Conservation (phyloP, 1,140 invertebrate genomes). For the Ips nitidus region DNA sequence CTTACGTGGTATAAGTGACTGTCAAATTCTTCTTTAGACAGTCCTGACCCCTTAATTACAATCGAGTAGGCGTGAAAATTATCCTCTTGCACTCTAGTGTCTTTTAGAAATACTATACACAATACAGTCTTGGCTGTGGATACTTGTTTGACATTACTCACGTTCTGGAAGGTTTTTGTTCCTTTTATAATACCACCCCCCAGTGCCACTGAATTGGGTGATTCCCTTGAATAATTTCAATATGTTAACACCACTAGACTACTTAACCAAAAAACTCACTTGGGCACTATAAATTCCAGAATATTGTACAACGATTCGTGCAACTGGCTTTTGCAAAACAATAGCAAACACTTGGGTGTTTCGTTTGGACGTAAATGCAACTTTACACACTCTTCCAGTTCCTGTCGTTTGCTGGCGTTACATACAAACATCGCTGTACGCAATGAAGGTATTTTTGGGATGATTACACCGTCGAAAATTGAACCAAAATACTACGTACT, state of each 20-base stretch:
- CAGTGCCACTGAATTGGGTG: conserved; percentile 34
- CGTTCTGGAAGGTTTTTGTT: conserved; percentile 35
- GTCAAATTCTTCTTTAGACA: conserved; percentile 39
- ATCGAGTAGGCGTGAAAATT: conserved; percentile 40
- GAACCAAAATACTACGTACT: conserved; percentile 27
- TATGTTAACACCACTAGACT: background rate
- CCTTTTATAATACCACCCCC: conserved; percentile 41
- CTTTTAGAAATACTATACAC: conserved; percentile 39
- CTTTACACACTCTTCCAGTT: conserved; percentile 18
- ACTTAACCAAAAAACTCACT: conserved; percentile 30
- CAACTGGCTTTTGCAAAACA: conserved; percentile 37
- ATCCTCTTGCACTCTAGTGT: conserved; percentile 21
- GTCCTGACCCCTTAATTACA: conserved; percentile 39
- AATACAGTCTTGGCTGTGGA: conserved; percentile 30
- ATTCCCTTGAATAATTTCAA: conserved; percentile 30
- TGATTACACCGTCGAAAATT: conserved; percentile 41
- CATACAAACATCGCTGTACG: conserved; percentile 40
- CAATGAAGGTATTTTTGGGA: conserved; percentile 41
- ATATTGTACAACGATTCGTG: conserved; percentile 32
- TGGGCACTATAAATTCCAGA: conserved; percentile 38
- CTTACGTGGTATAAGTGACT: background rate
- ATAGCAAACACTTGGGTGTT: conserved; percentile 37
- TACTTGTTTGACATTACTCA: conserved; percentile 18
- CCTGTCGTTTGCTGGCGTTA: conserved; percentile 31
- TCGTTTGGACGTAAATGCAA: conserved; percentile 36